Base-by-base conservation (phyloP, 2,888 invertebrate genomes). In the Phragmatobia fuliginosa region DNA sequence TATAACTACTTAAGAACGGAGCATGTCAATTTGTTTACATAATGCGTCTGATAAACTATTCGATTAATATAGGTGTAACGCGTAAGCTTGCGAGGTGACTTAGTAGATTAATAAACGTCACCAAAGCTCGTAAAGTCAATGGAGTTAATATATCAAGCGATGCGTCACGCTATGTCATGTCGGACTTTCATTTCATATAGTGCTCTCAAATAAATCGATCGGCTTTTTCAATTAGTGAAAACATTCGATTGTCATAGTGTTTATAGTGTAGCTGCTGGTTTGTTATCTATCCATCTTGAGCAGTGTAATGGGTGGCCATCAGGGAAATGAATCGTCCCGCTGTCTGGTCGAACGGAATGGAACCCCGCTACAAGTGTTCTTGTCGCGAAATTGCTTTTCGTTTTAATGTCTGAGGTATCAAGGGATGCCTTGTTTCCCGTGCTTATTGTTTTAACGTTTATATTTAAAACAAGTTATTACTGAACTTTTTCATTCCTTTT, bases 151-250 rank as follows among this genome's bases (percentile, higher is more conserved):
- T 87, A 91, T 93, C 93, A 92, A 87, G 84, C 82, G 91, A 86
- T 88, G 87, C 88, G 93, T 89, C 91, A 91, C 91, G 90, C 87
- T 85, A 90, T 86, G 84, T 80, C 81, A 82, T 74, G 84, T 83
- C 86, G 81, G 81, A 88, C 88, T 91, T 93, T 94, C 92, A 94
- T 94, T 94, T 94, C 91, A 93, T 92, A 94, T 92, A 94, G 94
- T 94, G 94, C 92, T 90, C 90, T 90, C 85, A 88, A 90, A 92
- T 87, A 87, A 88, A 92, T 93, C 92, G 92, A 93, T 90, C 85
- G 90, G 91, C 91, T 90, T 93, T 94, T 94, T 94, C 94, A 94
- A 95, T 95, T 94, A 94, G 92, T 91, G 90, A 91, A 91, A 91
- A 91, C 92, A 92, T 92, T 93, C 91, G 92, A 92, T 93, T 92